phyloP scores from a whole-genome alignment of 2,797 vertebrate species.

The Ibycter americanus region DNA sequence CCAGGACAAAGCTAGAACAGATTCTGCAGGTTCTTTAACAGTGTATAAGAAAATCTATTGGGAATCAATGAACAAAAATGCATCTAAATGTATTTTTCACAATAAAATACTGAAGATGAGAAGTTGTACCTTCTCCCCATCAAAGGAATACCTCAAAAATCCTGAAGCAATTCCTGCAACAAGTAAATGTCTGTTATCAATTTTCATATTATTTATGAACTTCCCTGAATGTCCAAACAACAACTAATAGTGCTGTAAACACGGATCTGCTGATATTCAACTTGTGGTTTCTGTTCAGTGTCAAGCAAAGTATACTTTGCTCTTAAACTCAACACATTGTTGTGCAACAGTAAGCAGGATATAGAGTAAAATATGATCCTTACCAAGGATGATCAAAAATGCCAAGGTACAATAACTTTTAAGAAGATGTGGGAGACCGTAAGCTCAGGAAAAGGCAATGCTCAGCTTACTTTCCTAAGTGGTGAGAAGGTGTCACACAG shows the following conservation, averaged over 20 bases:
- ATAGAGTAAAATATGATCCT: neutral
- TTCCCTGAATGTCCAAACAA: neutral
- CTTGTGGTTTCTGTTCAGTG: neutral
- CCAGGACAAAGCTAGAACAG: neutral
- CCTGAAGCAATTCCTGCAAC: neutral
- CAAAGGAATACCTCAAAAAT: neutral
- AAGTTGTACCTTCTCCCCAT: neutral
- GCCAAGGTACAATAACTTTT: neutral
- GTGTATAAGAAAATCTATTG: neutral
- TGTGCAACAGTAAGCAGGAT: neutral
- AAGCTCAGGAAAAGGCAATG: neutral
- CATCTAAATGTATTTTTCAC: neutral
- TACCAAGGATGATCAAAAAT: neutral
- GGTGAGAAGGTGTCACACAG: neutral
- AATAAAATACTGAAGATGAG: neutral
- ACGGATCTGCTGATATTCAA: neutral
- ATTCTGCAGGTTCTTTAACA: neutral
- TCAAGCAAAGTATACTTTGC: neutral
- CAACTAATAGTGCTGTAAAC: neutral
- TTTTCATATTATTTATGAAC: neutral
- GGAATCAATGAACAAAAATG: neutral
- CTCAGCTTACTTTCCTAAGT: neutral
- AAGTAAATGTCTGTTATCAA: neutral
- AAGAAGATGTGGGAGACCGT: neutral
- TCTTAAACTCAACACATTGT: neutral